Conservation (phyloP, 2,113 vertebrate genomes). For the Eulemur rufifrons region DNA sequence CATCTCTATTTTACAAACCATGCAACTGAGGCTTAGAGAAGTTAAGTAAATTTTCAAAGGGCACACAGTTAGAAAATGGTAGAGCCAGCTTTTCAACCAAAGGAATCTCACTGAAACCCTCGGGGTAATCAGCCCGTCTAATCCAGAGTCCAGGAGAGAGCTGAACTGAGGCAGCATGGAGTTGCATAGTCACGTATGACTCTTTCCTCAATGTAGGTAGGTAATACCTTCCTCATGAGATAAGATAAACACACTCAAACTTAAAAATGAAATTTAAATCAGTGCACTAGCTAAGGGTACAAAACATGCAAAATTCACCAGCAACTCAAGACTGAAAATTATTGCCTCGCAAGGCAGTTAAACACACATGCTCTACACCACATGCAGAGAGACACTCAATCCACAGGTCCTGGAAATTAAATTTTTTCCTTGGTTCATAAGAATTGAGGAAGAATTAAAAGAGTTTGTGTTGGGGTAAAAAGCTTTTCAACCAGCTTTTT, state of each 20-base stretch:
- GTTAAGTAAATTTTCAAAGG: background rate
- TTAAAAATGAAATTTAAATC: background rate
- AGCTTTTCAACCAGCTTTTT: conserved; percentile 63
- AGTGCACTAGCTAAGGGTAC: background rate
- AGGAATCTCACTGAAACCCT: background rate
- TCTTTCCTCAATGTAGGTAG: background rate
- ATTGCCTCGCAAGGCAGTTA: background rate
- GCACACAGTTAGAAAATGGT: background rate
- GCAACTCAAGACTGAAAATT: background rate
- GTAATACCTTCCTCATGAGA: background rate
- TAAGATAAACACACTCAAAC: background rate
- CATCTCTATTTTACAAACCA: background rate
- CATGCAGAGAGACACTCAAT: background rate
- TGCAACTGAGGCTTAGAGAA: background rate
- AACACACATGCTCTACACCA: background rate
- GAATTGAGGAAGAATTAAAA: conserved; percentile 51
- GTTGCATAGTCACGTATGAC: background rate
- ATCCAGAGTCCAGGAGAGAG: background rate
- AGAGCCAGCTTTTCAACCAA: background rate
- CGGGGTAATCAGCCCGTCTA: background rate
- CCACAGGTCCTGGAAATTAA: background rate
- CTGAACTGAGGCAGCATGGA: background rate
- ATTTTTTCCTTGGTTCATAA: background rate
- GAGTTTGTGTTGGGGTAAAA: conserved; percentile 51
- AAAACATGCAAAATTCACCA: conserved; percentile 35